Evolutionary conservation across 2,888 invertebrate genomes (phyloP), one percentile per base, ranked within the genome.

Genomic region (Microplitis deprimator): DNA sequence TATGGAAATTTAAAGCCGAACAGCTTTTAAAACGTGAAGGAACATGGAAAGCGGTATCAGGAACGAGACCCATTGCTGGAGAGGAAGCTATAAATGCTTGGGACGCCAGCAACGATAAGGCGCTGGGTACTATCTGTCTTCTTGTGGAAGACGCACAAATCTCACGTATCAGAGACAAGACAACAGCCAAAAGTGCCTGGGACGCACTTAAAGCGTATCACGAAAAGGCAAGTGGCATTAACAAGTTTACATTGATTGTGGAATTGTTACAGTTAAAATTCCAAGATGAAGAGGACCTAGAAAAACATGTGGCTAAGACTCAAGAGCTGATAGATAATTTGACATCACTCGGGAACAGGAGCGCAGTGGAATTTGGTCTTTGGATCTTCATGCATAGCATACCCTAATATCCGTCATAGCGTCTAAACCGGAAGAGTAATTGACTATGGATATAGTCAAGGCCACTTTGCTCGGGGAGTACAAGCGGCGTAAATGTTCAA

Each of bases 181-280:
- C 41, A 29, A 69, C 69, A 38, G 71, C 71, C 5, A 60, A 71
- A 61, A 60, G 60, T 10, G 60, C 29, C 6, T 71, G 61, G 39
- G 59, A 71, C 38, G 60, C 29, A 13, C 16, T 59, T 20, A 38
- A 60, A 38, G 13, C n/a, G 17, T 71, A 71, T 13, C 71, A 71
- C 38, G 13, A 71, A 61, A 71, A 71, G 61, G 71, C 61, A 5
- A 71, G 71, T 61, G 71, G 61, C 16, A 59, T 71, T 10, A 61
- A 71, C 1, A 71, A 71, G 29, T 61, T 71, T 38, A 10, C 29
- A 10, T 29, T 71, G 16, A 16, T 61, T 7, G 59, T 71, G 6
- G 71, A 71, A 13, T 61, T 71, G 13, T n/a, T 71, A 38, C 17
- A 71, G 13, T n/a, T 61, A 16, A 71, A 38, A 61, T 6, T 61